Base-by-base conservation (phyloP, 2,888 invertebrate species). In the Andrena dorsata region DNA sequence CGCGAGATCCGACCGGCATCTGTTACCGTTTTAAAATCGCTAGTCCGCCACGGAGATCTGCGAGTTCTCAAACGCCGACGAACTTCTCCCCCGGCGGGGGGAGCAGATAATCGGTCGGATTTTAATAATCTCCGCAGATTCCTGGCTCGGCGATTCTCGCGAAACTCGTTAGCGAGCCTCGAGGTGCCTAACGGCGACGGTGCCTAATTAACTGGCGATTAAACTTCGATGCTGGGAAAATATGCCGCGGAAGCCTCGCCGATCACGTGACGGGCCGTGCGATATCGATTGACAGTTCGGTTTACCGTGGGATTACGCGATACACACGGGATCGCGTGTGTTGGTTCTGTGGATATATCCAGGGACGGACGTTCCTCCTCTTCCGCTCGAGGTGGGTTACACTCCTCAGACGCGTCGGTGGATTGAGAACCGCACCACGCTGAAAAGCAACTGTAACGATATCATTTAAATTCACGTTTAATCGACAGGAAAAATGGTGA, bases 231-330 rank as follows among this genome's bases (percentile, higher is more conserved):
- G 47, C 30, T 20, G 64, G 53, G 60, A 13, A 64, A 72, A 64
- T 72, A 78, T 53, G 4, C 16, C 13, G 41, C 53, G 69, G 77
- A 35, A 66, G 64, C 71, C 79, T 77, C 76, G 80, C 66, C 78
- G 80, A 79, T 86, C 84, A 76, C 78, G 41, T 41, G 84, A 81
- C 81, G 77, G 35, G 49, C 53, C 68, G 70, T 70, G 77, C 75
- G 28, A 66, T 86, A 86, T 87, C 85, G 86, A 87, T 85, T 77
- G 84, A 86, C 80, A 76, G 77, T 56, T 77, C 30, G 23, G 65
- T 49, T 58, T 75, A 69, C 32, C 51, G 69, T 28, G 68, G 71
- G 75, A 66, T 75, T 75, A 41, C 41, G 63, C 74, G 63, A 56
- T 61, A 69, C 64, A 53, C 78, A 49, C 58, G 64, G 53, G 72